A percentile compares a stretch with the other conserved stretches of the same genome.
Conservation (phyloP, 2,113 vertebrate species). For the Urocolius indicus region DNA sequence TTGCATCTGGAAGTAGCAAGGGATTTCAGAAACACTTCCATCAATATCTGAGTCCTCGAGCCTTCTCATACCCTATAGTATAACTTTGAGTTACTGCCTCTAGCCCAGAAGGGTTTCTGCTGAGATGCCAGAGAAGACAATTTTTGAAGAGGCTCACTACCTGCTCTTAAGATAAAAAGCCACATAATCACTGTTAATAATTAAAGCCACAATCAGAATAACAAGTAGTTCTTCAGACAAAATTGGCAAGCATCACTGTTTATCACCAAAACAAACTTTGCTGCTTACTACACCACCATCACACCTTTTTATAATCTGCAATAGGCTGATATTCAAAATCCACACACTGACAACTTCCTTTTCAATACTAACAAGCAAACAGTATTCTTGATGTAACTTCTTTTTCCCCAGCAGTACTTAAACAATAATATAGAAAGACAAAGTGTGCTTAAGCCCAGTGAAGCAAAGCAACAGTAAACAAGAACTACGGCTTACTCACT, state of each 20-base stretch:
- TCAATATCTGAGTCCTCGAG: neutral
- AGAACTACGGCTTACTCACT: neutral
- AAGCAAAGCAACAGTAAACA: slow-evolving; percentile 12
- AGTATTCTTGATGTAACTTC: neutral
- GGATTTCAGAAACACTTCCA: neutral
- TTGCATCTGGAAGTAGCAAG: neutral
- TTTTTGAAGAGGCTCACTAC: neutral
- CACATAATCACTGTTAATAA: neutral
- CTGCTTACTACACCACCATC: neutral
- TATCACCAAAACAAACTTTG: neutral
- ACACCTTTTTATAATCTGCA: neutral
- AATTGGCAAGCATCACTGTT: neutral
- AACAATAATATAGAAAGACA: neutral
- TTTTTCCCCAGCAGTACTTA: neutral
- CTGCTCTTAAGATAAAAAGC: neutral
- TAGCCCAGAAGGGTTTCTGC: neutral
- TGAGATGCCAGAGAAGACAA: neutral
- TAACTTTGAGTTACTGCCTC: neutral
- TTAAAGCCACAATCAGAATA: neutral
- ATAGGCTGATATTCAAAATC: neutral
- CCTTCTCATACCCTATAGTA: neutral
- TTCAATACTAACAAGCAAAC: neutral
- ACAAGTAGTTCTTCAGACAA: neutral
- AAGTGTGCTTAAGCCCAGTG: neutral
- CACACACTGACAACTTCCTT: neutral